Evolutionary conservation across 2,113 vertebrate species (phyloP).

Genomic region (Rhagologus leucostigma): DNA sequence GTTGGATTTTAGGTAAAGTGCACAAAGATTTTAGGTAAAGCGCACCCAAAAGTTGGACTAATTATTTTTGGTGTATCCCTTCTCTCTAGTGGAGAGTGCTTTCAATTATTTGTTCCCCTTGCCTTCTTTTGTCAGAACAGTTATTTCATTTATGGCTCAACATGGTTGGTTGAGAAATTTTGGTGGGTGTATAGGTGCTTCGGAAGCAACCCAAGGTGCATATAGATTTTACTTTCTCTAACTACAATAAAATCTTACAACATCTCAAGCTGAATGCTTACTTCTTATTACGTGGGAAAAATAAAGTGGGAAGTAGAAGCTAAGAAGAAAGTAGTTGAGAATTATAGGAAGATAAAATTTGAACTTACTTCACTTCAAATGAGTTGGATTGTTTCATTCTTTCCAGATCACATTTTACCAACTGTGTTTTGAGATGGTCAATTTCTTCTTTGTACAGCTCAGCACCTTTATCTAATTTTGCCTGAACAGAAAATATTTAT

Average conservation of each 20-base stretch:
- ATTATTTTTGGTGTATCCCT: not conserved
- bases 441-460: slow-evolving; percentile 76
- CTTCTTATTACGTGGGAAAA: not conserved
- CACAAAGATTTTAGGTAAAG: not conserved
- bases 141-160: not conserved
- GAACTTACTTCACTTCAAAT: slow-evolving; percentile 81
- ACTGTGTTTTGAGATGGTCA: slow-evolving; percentile 74
- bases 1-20: not conserved
- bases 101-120: not conserved
- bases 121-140: not conserved
- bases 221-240: not conserved
- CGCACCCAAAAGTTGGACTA: not conserved
- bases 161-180: not conserved
- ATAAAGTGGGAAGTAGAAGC: not conserved
- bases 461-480: slow-evolving; percentile 66
- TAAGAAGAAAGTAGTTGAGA: not conserved
- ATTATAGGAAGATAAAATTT: not conserved
- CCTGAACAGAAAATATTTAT: slow-evolving; percentile 31
- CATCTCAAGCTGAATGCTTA: not conserved
- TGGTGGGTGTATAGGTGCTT: not conserved
- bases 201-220: fast-evolving
- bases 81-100: not conserved
- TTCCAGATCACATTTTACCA: slow-evolving; percentile 80
- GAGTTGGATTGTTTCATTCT: slow-evolving; percentile 70
- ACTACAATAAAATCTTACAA: not conserved